phyloP scores from a whole-genome alignment of 2,888 invertebrate genomes.

The Cryptocheilus praepositus region DNA sequence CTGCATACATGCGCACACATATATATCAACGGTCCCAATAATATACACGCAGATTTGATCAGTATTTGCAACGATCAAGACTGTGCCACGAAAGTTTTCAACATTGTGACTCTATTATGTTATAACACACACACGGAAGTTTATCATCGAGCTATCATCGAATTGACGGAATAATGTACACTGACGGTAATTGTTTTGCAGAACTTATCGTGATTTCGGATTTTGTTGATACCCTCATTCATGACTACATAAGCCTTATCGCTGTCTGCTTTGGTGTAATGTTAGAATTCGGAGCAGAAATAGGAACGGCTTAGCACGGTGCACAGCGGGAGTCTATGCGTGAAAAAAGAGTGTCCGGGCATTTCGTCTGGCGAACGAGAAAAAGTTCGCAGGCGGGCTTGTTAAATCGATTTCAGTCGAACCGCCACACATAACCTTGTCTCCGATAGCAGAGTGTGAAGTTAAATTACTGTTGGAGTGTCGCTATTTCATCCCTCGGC shows the following conservation, averaged over 20 bases:
- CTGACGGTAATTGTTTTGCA: slow-evolving; percentile 58
- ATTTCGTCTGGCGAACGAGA: too few species aligned
- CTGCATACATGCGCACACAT: too few species aligned
- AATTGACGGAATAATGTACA: slow-evolving; percentile 56
- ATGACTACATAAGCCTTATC: not conserved
- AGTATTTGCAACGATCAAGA: slow-evolving; percentile 28
- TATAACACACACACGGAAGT: slow-evolving; percentile 26
- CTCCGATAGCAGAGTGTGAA: too few species aligned
- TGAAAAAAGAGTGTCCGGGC: too few species aligned
- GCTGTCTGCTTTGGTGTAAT: slow-evolving; percentile 5
- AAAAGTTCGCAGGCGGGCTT: too few species aligned
- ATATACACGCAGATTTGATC: slow-evolving; percentile 5
- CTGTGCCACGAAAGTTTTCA: slow-evolving; percentile 24
- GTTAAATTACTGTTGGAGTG: too few species aligned
- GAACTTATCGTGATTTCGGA: not conserved
- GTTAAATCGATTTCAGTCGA: too few species aligned
- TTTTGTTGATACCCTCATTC: not conserved
- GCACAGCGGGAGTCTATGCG: too few species aligned
- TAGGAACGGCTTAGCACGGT: too few species aligned
- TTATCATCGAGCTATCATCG: slow-evolving; percentile 20
- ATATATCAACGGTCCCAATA: too few species aligned
- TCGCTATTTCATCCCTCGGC: too few species aligned
- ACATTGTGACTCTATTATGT: slow-evolving; percentile 27
- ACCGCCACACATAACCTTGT: too few species aligned
- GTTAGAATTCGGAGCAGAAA: not conserved